A percentile compares a stretch with the other conserved stretches of the same genome.
Evolutionary conservation across 2,797 vertebrate genomes (phyloP).

Genomic region (Lacerta agilis): DNA sequence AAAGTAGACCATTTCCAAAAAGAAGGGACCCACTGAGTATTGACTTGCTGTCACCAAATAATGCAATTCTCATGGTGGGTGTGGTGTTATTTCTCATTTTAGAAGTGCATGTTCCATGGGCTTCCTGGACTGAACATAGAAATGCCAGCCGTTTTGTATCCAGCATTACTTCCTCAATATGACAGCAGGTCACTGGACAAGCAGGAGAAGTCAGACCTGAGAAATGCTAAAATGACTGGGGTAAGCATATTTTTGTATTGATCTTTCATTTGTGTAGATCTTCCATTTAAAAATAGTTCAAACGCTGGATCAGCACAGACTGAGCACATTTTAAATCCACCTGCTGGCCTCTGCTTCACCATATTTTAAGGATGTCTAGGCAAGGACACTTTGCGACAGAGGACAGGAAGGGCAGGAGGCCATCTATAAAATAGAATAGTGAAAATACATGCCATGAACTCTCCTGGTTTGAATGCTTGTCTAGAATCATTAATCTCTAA

Average conservation of each 20-base stretch:
- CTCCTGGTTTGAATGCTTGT: not conserved
- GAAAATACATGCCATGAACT: too few relatives aligned
- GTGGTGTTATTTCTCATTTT: slow-evolving; percentile 22
- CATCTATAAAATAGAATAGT: not conserved
- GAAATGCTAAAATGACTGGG: slow-evolving; percentile 46
- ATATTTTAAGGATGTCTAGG: not conserved
- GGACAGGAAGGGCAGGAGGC: not conserved
- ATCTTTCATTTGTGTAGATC: accelerated
- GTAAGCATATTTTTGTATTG: slow-evolving; percentile 47
- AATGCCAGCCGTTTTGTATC: slow-evolving; percentile 89
- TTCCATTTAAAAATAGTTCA: not conserved
- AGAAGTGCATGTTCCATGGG: slow-evolving; percentile 96
- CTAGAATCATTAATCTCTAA: not conserved
- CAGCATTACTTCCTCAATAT: slow-evolving; percentile 90
- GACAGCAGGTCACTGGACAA: slow-evolving; percentile 80
- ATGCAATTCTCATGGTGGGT: accelerated
- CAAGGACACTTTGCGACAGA: not conserved
- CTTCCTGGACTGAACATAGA: slow-evolving; percentile 90
- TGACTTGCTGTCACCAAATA: not conserved
- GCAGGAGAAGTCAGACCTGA: slow-evolving; percentile 76
- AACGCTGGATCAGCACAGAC: not conserved
- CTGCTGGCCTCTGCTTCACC: too few relatives aligned
- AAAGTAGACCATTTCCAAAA: not conserved
- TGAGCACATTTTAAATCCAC: not conserved
- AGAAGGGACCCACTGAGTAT: not conserved